These are phyloP conservation scores for Muscicapa striata DNA, from an alignment of 2,797 vertebrate species.

Conservation along the genomic window DNA sequence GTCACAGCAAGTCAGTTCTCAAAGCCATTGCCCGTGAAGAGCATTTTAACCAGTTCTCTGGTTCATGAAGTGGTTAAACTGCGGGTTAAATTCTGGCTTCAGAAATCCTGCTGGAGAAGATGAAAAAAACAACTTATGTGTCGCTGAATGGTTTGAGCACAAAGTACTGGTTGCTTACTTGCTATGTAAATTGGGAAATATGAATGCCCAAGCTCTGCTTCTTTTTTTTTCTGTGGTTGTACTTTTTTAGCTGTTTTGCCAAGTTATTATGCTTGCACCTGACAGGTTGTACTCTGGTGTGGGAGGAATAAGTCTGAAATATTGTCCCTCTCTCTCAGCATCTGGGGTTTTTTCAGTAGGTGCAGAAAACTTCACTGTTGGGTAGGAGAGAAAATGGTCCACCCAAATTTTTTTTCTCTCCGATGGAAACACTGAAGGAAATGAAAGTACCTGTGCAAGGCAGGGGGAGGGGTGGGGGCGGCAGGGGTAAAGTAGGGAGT, in stretches of 20 bases:
- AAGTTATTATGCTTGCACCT: neutral
- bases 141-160: neutral
- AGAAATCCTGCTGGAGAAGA: neutral
- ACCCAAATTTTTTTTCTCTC: neutral
- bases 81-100: neutral
- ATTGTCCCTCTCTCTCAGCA: neutral
- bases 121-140: neutral
- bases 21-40: neutral
- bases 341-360: neutral
- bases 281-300: neutral
- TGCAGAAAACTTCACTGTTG: neutral
- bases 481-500: accelerated
- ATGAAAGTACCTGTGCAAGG: neutral
- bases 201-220: neutral
- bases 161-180: neutral
- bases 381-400: neutral
- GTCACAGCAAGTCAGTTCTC: neutral
- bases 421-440: neutral
- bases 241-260: neutral
- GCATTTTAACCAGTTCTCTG: neutral
- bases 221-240: neutral
- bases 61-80: neutral
- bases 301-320: neutral
- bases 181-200: neutral
- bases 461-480: no score